These are phyloP conservation scores for Podocnemis expansa DNA, from an alignment of 2,113 vertebrate genomes.

Conservation along the genomic window DNA sequence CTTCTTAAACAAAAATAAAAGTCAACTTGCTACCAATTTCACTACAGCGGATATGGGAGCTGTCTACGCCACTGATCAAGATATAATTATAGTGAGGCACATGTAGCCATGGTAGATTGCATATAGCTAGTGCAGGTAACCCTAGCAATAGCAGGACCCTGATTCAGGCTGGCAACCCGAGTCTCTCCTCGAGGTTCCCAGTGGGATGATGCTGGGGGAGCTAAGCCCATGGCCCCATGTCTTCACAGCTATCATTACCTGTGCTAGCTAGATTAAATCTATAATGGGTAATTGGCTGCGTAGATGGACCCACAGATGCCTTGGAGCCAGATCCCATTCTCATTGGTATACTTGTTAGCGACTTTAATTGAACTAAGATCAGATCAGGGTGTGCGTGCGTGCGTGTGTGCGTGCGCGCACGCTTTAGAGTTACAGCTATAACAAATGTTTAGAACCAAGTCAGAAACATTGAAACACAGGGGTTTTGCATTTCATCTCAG, in stretches of 20 bases:
- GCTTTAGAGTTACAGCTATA: slow-evolving; percentile 50
- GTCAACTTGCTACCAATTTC: background rate
- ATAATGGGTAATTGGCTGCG: background rate
- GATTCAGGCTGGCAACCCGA: background rate
- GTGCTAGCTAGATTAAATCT: background rate
- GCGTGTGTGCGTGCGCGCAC: no score
- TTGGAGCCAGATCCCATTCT: background rate
- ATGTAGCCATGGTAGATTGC: background rate
- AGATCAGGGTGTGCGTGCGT: no score
- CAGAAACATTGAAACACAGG: slow-evolving; percentile 11
- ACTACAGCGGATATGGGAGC: background rate
- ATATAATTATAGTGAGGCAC: background rate
- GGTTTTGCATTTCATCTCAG: slow-evolving; percentile 39
- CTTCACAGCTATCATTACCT: background rate
- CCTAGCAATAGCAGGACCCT: no score
- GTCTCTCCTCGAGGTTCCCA: background rate
- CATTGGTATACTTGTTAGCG: background rate
- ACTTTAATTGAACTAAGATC: background rate
- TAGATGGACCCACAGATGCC: accelerated
- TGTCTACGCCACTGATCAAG: background rate
- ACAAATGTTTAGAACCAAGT: slow-evolving; percentile 57
- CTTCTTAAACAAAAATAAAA: background rate
- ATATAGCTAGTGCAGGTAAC: background rate
- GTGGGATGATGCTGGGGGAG: background rate
- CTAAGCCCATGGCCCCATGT: background rate